Conservation (phyloP, 2,797 vertebrate species). For the Cyprinella venusta region DNA sequence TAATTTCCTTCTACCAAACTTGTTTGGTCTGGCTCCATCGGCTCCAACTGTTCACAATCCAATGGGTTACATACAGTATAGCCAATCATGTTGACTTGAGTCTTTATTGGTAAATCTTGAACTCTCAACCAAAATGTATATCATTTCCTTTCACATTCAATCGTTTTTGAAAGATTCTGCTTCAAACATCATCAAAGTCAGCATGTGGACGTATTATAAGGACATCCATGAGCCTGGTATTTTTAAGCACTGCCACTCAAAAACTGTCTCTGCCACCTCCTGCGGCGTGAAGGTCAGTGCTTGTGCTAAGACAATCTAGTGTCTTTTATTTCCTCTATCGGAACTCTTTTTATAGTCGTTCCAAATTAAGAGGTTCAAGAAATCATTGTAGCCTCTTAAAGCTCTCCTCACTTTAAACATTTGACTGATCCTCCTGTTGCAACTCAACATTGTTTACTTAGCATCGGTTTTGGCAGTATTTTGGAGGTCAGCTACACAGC, state of each 20-base stretch:
- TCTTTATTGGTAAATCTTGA: neutral
- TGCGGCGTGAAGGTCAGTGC: conserved; percentile 32
- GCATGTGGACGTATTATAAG: neutral
- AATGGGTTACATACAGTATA: too few species aligned
- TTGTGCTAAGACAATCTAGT: neutral
- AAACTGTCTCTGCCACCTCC: conserved; percentile 5
- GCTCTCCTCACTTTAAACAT: neutral
- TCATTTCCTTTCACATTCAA: neutral
- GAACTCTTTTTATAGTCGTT: conserved; percentile 40
- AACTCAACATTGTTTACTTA: conserved; percentile 18
- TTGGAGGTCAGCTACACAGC: conserved; percentile 10
- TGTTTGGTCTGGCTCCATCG: neutral
- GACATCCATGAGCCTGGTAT: neutral
- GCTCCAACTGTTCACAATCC: neutral
- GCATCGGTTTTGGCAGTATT: conserved; percentile 9
- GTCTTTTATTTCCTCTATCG: conserved; percentile 23
- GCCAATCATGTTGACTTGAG: neutral
- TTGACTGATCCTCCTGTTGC: conserved; percentile 1
- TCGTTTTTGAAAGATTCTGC: neutral
- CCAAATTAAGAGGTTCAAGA: conserved; percentile 23
- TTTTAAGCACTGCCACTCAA: conserved; percentile 18
- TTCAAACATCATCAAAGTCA: neutral
- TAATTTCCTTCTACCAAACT: neutral
- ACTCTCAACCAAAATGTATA: neutral
- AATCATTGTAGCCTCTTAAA: conserved; percentile 4